Percentiles rank a stretch among this genome's conserved stretches.
Evolutionary conservation across 1,140 invertebrate genomes (phyloP).

Genomic region (Polyergus mexicanus): DNA sequence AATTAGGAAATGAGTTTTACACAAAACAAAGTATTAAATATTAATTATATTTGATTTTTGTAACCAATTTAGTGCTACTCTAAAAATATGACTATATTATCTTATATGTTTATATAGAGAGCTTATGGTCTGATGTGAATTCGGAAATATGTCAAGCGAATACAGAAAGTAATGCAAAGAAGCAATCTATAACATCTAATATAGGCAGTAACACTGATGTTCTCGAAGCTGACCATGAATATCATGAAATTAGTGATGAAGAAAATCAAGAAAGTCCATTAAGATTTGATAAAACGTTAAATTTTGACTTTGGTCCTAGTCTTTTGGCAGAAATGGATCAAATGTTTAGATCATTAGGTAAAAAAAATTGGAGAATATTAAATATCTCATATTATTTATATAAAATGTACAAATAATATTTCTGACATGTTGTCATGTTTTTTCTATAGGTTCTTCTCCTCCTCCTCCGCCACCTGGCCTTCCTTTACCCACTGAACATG

Average conservation of each 20-base stretch:
- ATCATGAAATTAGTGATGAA: constrained; percentile 97
- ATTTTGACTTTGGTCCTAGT: constrained; percentile 96
- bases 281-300: constrained; percentile 85
- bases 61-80: not conserved
- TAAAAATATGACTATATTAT: not conserved
- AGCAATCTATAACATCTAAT: constrained; percentile 75
- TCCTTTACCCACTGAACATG: constrained; percentile 88
- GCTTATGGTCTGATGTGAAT: constrained; percentile 82
- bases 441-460: constrained; percentile 81
- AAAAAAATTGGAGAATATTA: not conserved
- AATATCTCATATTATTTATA: not conserved
- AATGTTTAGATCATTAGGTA: constrained; percentile 93
- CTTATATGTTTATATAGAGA: constrained; percentile 75
- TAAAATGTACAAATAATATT: not conserved
- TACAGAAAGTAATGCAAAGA: constrained; percentile 72
- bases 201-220: constrained; percentile 78
- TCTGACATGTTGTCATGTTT: not conserved
- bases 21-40: not conserved
- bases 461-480: constrained; percentile 81
- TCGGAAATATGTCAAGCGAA: constrained; percentile 82
- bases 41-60: constrained; percentile 33
- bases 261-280: constrained; percentile 88
- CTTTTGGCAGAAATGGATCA: constrained; percentile 98
- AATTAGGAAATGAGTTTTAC: not conserved
- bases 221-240: constrained; percentile 91